phyloP scores from a whole-genome alignment of 2,113 vertebrate species.

The Clarias gariepinus region DNA sequence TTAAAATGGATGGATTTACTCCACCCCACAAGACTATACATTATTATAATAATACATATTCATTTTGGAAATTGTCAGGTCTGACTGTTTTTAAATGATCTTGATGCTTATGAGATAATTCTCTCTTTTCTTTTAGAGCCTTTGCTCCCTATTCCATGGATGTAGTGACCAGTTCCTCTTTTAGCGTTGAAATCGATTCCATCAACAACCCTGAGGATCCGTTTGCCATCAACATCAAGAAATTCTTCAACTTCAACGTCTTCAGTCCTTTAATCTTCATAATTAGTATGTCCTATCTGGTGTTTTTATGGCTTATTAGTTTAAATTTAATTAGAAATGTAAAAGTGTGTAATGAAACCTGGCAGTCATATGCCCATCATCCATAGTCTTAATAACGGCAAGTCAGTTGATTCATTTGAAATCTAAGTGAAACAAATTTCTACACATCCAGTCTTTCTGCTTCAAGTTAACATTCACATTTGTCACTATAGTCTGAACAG shows the following conservation, averaged over 20 bases:
- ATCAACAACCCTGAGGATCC: conserved; percentile 75
- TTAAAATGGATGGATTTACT: neutral
- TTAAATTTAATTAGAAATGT: no score
- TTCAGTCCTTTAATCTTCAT: conserved; percentile 64
- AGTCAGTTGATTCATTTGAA: no score
- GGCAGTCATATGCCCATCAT: neutral
- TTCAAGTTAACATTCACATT: neutral
- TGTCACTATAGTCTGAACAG: neutral
- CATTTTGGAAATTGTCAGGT: neutral
- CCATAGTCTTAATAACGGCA: no score
- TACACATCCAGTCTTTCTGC: neutral
- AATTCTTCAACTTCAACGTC: conserved; percentile 69
- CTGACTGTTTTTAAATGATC: neutral
- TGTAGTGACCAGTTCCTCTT: conserved; percentile 75
- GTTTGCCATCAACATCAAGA: conserved; percentile 75
- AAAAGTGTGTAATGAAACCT: neutral
- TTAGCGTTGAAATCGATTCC: conserved; percentile 77
- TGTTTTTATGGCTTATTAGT: neutral
- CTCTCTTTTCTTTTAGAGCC: conserved; percentile 46
- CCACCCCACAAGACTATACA: neutral
- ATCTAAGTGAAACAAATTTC: neutral
- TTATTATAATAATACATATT: neutral
- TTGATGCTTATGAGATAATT: neutral
- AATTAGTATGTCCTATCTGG: conserved; percentile 60
- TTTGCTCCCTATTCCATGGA: conserved; percentile 76